These are phyloP conservation scores for Arrhamphus sclerolepis DNA, from an alignment of 2,797 vertebrate species.

Conservation along the genomic window DNA sequence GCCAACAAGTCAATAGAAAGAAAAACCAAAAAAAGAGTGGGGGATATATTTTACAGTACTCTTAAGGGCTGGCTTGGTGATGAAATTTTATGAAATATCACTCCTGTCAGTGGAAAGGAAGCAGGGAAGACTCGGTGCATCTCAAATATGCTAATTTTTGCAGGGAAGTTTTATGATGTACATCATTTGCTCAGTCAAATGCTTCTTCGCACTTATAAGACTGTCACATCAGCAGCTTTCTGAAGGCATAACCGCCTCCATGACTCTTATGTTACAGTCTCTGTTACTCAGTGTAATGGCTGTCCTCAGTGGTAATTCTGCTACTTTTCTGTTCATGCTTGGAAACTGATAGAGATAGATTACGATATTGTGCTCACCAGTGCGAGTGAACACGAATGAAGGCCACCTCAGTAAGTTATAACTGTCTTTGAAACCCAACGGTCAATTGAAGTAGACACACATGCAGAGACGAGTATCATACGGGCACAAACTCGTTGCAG, in stretches of 20 bases:
- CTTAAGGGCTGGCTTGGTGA: slow-evolving; percentile 43
- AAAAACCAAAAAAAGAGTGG: slow-evolving; percentile 7
- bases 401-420: background rate
- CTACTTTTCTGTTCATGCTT: slow-evolving; percentile 19
- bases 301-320: slow-evolving; percentile 2
- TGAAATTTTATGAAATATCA: slow-evolving; percentile 50
- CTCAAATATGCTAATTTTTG: slow-evolving; percentile 42
- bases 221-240: slow-evolving; percentile 26
- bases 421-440: background rate
- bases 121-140: slow-evolving; percentile 2
- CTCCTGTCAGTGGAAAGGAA: slow-evolving; percentile 33
- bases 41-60: slow-evolving; percentile 55
- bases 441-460: background rate
- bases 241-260: background rate
- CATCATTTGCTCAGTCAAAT: slow-evolving; percentile 35
- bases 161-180: slow-evolving; percentile 34
- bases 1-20: slow-evolving; percentile 16
- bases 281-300: slow-evolving; percentile 12
- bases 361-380: background rate
- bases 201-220: slow-evolving; percentile 1
- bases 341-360: slow-evolving; percentile 21
- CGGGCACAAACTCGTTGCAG: background rate
- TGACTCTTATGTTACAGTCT: slow-evolving; percentile 4
- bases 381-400: slow-evolving; percentile 9
- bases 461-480: background rate